phyloP scores from a whole-genome alignment of 30 jellyfish, hydroid and myxozoan genomes.

The Chrysaora quinquecirrha region DNA sequence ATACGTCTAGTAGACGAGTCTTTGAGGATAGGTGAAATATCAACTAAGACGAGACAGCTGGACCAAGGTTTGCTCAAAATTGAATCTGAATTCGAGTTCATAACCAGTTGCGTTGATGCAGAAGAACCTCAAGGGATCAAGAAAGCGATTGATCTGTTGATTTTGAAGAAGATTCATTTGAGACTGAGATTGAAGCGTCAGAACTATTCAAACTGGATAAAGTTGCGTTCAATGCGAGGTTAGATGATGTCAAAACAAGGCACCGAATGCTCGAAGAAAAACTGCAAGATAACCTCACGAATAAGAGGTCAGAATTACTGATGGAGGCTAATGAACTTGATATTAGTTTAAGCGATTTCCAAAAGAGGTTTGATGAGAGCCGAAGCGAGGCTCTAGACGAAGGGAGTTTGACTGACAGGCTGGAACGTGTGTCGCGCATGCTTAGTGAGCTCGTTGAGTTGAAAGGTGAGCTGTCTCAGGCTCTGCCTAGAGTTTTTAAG shows the following conservation, averaged over 20 bases:
- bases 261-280: background rate
- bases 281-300: background rate
- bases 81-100: background rate
- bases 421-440: background rate
- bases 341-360: background rate
- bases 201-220: background rate
- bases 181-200: background rate
- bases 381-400: background rate
- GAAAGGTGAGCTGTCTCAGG: slow-evolving; percentile 25
- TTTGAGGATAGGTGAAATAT: background rate
- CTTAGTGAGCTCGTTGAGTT: background rate
- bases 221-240: background rate
- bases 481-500: slow-evolving; percentile 27
- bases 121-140: background rate
- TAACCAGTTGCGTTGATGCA: background rate
- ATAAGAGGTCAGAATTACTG: background rate
- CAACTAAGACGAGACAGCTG: background rate
- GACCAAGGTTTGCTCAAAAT: background rate
- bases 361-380: background rate
- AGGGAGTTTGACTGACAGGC: background rate
- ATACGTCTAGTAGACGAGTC: background rate
- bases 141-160: background rate
- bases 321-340: background rate
- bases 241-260: background rate
- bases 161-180: background rate